A percentile compares a stretch with the other conserved stretches of the same genome.
Conservation (phyloP, 2,888 invertebrate species). For the Stenolophus ochropezus region DNA sequence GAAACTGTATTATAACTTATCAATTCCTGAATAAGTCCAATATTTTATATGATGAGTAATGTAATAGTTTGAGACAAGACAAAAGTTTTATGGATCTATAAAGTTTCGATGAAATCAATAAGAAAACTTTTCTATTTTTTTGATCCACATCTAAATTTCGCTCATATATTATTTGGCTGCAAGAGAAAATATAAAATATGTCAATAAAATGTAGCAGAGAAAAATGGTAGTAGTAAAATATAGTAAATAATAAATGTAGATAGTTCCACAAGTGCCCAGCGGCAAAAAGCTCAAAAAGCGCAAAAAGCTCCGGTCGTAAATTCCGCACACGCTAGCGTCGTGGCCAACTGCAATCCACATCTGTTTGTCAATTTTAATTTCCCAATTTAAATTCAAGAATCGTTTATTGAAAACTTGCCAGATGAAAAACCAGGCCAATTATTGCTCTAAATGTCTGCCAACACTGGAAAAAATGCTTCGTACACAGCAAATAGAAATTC, state of each 20-base stretch:
- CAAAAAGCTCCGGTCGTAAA: neutral
- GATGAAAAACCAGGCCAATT: constrained; percentile 6
- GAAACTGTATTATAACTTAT: too few species aligned
- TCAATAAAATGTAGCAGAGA: neutral
- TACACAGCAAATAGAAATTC: neutral
- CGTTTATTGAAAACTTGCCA: neutral
- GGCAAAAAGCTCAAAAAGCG: neutral
- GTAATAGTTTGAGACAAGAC: neutral
- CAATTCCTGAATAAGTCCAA: neutral
- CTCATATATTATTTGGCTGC: neutral
- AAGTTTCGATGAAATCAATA: neutral
- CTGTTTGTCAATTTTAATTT: constrained; percentile 32
- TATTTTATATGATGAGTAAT: neutral
- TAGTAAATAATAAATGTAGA: neutral
- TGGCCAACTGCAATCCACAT: constrained; percentile 11
- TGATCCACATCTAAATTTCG: neutral
- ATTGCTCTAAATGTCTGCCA: constrained; percentile 13
- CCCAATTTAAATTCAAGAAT: constrained; percentile 20
- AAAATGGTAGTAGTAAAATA: neutral
- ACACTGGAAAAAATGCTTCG: neutral
- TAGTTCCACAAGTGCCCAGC: neutral
- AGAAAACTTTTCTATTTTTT: neutral
- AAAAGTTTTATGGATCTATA: neutral
- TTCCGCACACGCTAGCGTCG: neutral
- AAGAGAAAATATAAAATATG: neutral